Percentiles rank a stretch among this genome's conserved stretches.
Conservation (phyloP, 1,140 invertebrate genomes). For the Dryas iulia region DNA sequence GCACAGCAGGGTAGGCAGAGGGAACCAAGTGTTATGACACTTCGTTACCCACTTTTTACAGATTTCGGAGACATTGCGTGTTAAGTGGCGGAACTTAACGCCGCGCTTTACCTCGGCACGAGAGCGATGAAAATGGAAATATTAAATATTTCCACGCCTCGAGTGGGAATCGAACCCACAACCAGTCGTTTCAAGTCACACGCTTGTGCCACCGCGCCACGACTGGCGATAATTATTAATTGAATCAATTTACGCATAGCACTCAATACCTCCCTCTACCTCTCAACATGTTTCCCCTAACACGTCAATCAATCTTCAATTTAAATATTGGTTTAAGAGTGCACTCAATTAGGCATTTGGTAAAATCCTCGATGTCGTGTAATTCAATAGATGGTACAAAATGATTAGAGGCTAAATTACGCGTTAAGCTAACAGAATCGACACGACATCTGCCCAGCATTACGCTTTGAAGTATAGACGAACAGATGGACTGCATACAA, state of each 20-base stretch:
- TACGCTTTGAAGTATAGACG: slow-evolving; percentile 58
- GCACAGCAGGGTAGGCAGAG: too few relatives aligned
- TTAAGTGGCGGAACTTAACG: too few relatives aligned
- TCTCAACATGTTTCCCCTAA: not conserved
- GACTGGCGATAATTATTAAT: too few relatives aligned
- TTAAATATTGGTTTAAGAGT: slow-evolving; percentile 5
- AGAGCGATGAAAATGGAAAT: too few relatives aligned
- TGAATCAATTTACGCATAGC: not conserved
- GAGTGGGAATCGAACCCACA: too few relatives aligned
- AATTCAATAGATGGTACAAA: slow-evolving; percentile 42
- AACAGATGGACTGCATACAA: slow-evolving; percentile 26
- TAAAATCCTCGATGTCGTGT: slow-evolving; percentile 34
- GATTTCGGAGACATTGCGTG: too few relatives aligned
- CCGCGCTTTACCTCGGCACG: too few relatives aligned
- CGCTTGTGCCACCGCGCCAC: too few relatives aligned
- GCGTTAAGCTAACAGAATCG: slow-evolving; percentile 38
- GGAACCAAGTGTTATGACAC: too few relatives aligned
- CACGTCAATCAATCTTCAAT: slow-evolving; percentile 5
- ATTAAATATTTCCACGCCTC: too few relatives aligned
- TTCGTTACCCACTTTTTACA: too few relatives aligned
- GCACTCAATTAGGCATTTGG: slow-evolving; percentile 13
- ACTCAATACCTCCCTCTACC: not conserved
- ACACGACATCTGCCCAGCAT: slow-evolving; percentile 55
- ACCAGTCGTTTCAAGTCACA: too few relatives aligned
- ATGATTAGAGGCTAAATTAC: slow-evolving; percentile 47